phyloP scores from a whole-genome alignment of 2,888 invertebrate genomes.

The Caenorhabditis zanzibari region DNA sequence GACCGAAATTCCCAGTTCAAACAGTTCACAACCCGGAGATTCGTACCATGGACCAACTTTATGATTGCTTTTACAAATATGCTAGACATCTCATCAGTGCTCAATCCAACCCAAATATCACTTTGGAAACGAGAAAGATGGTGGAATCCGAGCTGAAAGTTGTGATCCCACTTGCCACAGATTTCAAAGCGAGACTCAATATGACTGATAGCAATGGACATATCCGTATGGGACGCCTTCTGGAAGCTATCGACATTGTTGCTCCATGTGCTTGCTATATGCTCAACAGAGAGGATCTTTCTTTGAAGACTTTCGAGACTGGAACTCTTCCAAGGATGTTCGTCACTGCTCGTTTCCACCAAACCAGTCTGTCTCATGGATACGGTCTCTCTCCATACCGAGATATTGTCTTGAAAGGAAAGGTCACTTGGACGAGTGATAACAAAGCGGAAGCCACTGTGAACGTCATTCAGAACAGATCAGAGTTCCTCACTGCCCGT shows the following conservation, averaged over 20 bases:
- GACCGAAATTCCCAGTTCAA: slow-evolving; percentile 17
- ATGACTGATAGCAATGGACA: slow-evolving; percentile 51
- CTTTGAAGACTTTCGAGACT: slow-evolving; percentile 31
- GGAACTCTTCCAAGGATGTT: slow-evolving; percentile 64
- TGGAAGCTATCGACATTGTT: slow-evolving; percentile 61
- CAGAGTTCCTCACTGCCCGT: slow-evolving; percentile 41
- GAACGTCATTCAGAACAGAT: slow-evolving; percentile 57
- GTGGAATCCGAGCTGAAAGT: slow-evolving; percentile 49
- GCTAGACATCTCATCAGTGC: slow-evolving; percentile 45
- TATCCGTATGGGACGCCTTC: slow-evolving; percentile 53
- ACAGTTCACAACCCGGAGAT: slow-evolving; percentile 33
- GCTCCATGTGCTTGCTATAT: slow-evolving; percentile 62
- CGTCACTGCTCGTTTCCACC: slow-evolving; percentile 59
- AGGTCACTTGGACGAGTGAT: slow-evolving; percentile 63
- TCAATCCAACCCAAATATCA: slow-evolving; percentile 1
- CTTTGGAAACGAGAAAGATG: slow-evolving; percentile 35
- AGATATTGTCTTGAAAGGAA: slow-evolving; percentile 54
- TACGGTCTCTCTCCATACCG: slow-evolving; percentile 43
- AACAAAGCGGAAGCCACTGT: slow-evolving; percentile 56
- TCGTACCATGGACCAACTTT: slow-evolving; percentile 56
- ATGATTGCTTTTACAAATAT: slow-evolving; percentile 60
- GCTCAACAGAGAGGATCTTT: slow-evolving; percentile 58
- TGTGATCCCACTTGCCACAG: slow-evolving; percentile 53
- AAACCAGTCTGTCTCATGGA: slow-evolving; percentile 28
- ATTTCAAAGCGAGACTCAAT: slow-evolving; percentile 47